Evolutionary conservation across 2,797 vertebrate species (phyloP).

Genomic region (Thunnus albacares): DNA sequence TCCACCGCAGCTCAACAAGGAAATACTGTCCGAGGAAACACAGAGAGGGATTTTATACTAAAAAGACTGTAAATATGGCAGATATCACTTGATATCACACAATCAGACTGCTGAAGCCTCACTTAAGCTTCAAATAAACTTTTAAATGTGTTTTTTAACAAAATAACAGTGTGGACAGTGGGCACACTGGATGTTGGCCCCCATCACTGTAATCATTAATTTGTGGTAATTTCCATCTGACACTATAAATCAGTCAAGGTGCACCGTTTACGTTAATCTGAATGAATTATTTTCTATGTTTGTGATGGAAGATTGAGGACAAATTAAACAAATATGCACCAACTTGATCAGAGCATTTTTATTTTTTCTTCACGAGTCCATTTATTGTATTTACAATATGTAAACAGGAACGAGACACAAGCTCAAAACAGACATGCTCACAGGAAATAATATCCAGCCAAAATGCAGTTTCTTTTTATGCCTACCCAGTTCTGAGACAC

Average conservation of each 20-base stretch:
- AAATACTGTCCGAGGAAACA: too few relatives aligned
- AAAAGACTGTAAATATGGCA: too few relatives aligned
- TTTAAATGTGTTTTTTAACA: too few relatives aligned
- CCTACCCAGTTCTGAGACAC: constrained; percentile 62
- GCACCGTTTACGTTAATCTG: neutral
- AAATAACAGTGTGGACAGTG: too few relatives aligned
- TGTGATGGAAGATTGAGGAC: neutral
- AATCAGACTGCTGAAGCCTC: too few relatives aligned
- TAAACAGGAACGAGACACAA: constrained; percentile 87
- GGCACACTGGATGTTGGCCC: too few relatives aligned
- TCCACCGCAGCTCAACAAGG: too few relatives aligned
- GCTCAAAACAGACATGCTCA: constrained; percentile 84
- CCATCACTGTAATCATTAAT: neutral
- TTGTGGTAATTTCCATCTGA: too few relatives aligned
- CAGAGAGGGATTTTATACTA: too few relatives aligned
- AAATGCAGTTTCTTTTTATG: constrained; percentile 73
- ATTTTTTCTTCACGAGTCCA: constrained; percentile 76
- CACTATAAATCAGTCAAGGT: neutral
- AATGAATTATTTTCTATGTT: neutral
- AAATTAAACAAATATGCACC: constrained; percentile 1
- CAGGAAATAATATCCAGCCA: constrained; percentile 80
- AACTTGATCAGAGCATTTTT: constrained; percentile 60
- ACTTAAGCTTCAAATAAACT: too few relatives aligned
- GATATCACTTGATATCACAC: too few relatives aligned
- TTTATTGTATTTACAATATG: constrained; percentile 88